Conservation (phyloP, 1,140 invertebrate species). For the Mactra quadrangularis region DNA sequence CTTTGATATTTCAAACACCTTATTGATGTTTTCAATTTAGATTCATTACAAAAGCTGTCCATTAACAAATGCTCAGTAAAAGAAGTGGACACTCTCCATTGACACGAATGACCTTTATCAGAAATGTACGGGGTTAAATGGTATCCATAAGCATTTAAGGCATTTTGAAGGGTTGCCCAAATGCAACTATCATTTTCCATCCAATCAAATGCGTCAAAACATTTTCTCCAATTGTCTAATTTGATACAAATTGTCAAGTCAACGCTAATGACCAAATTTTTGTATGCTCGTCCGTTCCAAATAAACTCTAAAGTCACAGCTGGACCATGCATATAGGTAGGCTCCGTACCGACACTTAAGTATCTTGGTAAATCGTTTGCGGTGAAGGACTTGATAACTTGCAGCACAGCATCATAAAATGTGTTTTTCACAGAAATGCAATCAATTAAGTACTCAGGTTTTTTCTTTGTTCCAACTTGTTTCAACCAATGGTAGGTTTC, state of each 20-base stretch:
- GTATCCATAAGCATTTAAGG: background rate
- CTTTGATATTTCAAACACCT: background rate
- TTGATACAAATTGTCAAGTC: conserved; percentile 52
- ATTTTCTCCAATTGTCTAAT: conserved; percentile 24
- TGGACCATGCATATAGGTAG: conserved; percentile 43
- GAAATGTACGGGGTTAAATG: conserved; percentile 16
- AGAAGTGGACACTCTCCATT: conserved; percentile 55
- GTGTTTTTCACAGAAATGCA: conserved; percentile 28
- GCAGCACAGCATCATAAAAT: background rate
- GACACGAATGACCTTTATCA: conserved; percentile 21
- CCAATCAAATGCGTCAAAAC: conserved; percentile 7
- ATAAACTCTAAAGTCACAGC: conserved; percentile 33
- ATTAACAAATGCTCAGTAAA: conserved; percentile 25
- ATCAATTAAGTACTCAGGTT: conserved; percentile 35
- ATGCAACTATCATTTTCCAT: background rate
- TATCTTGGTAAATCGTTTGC: conserved; percentile 1
- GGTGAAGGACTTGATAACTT: background rate
- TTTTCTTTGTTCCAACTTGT: background rate
- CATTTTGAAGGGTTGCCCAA: background rate
- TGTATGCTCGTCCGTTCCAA: conserved; percentile 48
- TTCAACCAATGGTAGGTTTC: background rate
- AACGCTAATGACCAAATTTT: conserved; percentile 49
- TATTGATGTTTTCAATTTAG: background rate
- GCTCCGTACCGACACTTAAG: background rate
- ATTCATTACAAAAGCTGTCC: background rate